Conservation (phyloP, 92 coral and sea anemone species). For the Actinernus sp. region DNA sequence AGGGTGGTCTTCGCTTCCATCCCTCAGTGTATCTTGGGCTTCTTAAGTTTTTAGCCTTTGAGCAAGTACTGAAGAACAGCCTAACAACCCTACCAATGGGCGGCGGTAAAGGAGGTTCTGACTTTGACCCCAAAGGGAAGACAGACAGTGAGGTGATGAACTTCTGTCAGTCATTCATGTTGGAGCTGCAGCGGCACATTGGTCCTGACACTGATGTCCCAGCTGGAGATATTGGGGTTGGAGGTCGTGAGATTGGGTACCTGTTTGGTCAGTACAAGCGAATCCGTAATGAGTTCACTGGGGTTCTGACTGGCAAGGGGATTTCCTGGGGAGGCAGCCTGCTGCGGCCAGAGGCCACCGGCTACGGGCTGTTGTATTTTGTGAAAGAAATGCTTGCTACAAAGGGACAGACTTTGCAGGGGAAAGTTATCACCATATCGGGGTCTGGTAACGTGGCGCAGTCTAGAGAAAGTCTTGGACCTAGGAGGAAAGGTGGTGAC, state of each 20-base stretch:
- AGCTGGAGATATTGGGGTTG: constrained; percentile 91
- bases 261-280: constrained; percentile 89
- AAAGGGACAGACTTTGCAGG: constrained; percentile 70
- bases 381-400: constrained; percentile 72
- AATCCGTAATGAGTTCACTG: constrained; percentile 91
- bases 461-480: constrained; percentile 71
- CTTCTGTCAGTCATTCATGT: constrained; percentile 91
- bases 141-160: constrained; percentile 88
- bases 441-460: constrained; percentile 94
- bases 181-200: constrained; percentile 84
- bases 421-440: constrained; percentile 75
- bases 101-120: constrained; percentile 91
- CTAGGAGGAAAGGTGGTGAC: constrained; percentile 86
- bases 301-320: constrained; percentile 89
- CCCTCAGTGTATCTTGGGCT: constrained; percentile 84
- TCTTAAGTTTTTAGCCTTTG: constrained; percentile 84
- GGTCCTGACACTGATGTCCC: constrained; percentile 93
- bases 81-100: constrained; percentile 92
- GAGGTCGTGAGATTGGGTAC: constrained; percentile 90
- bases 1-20: constrained; percentile 90
- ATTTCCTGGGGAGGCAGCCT: constrained; percentile 81
- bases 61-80: constrained; percentile 89
- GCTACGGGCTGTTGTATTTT: constrained; percentile 88
- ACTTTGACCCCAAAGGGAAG: constrained; percentile 93
- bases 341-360: constrained; percentile 89